Base-by-base conservation (phyloP, 2,888 invertebrate species). In the Drosophila monieri region DNA sequence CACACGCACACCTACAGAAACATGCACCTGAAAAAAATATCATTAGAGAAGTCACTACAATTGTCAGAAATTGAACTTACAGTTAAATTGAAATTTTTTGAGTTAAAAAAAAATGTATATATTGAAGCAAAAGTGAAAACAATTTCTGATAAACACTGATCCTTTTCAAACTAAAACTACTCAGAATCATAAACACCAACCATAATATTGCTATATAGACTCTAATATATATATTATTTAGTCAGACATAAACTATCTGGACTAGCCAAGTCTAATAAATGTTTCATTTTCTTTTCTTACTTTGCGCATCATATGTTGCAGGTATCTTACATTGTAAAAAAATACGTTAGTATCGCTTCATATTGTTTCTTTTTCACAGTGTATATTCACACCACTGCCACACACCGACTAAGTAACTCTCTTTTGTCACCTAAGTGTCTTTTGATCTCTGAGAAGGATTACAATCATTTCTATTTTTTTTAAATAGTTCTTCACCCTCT, bases 291-390 rank as follows among this genome's bases (percentile, higher is more conserved):
- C 83, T 83, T 85, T 83, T 83, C 80, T 76, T 85, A 88, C 84
- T 88, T 84, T 85, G 84, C 84, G 86, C 86, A 74, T 85, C 84
- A 85, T 88, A 73, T 89, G 81, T 85, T 83, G 74, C 89, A 89
- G 89, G 89, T 89, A 80, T 89, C 84, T 89, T 89, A 89, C 88
- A 89, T 89, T 88, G 88, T 89, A 88, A 89, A 89, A 86, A 89
- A 88, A 89, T 89, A 89, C 88, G 88, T 89, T 89, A 89, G 88
- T 89, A 89, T 89, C 85, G 85, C 85, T 80, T 85, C 80, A 86
- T 85, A 72, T 67, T 84, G 61, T 80, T 76, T 74, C 71, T 72
- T 75, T 83, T 32, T 30, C 80, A 74, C 76, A 66, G 56, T 66
- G 65, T 52, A 58, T 30, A 64, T 30, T 44, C 56, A 56, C 35